Evolutionary conservation across 2,888 invertebrate species (phyloP), one percentile per base, ranked within the genome.

Genomic region (Trilocha varians): DNA sequence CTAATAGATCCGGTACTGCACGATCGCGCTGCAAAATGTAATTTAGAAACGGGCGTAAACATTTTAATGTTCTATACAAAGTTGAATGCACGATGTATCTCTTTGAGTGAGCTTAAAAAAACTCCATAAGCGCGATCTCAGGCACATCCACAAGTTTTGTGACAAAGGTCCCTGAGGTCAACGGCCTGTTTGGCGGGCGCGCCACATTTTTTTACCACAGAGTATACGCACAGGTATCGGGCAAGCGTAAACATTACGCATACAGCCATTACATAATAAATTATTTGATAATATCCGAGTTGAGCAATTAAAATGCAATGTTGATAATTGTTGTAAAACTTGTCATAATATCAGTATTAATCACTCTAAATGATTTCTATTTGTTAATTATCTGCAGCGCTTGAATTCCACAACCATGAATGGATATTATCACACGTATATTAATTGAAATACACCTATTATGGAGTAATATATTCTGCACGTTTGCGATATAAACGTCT

Each of bases 181-280:
- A 70, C 65, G 73, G 76, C 74, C 79, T 64, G 77, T 73, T 83
- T 82, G 72, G 80, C 82, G 72, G 78, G 74, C 78, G 72, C 63
- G 78, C 68, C 73, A 69, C 73, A 70, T 76, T 82, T 79, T 63
- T 78, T 70, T 71, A 74, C 25, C 11, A 25, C 8, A 11, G 2
- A 25, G 25, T 25, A 76, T 75, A 71, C 72, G 72, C 54, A 62
- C 60, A 58, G 52, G 61, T 57, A 59, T 53, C 52, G 41, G 46
- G 53, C 46, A 40, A 52, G 47, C 49, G 63, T 59, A 59, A 64
- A 60, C 49, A 57, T 57, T 47, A 25, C 25, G 25, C 25, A 25
- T 25, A 9, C 25, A 25, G 3, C 25, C 25, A 25, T 25, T 25
- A 25, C 25, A 34, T 34, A 34, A 34, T 34, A 34, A n/a, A 34